Conservation (phyloP, 2,797 vertebrate species). For the Spea hammondii region DNA sequence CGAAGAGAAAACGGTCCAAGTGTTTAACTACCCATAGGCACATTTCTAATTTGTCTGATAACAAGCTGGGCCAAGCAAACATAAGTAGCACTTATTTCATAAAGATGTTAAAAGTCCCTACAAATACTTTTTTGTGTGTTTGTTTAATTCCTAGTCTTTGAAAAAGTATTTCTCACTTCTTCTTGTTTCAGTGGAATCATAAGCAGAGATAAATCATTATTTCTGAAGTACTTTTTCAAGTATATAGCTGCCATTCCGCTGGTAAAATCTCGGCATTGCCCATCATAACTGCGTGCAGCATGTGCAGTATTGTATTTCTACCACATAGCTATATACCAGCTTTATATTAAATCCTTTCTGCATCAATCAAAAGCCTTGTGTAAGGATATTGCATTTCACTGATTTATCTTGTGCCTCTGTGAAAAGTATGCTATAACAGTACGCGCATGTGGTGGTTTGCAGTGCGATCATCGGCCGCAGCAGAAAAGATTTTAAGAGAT, state of each 20-base stretch:
- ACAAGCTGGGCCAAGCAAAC: too few species aligned
- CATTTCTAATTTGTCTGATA: too few species aligned
- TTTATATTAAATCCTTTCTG: background rate
- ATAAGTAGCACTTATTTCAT: background rate
- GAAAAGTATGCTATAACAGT: conserved; percentile 59
- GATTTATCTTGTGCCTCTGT: background rate
- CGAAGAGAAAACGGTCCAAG: too few species aligned
- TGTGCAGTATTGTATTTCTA: conserved; percentile 12
- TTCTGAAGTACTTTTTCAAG: conserved; percentile 79
- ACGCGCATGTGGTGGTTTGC: conserved; percentile 79
- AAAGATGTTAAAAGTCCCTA: background rate
- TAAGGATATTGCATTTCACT: too few species aligned
- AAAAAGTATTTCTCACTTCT: conserved; percentile 48
- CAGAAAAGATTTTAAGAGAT: conserved; percentile 93
- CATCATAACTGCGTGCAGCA: conserved; percentile 13
- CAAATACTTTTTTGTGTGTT: background rate
- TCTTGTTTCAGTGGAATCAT: conserved; percentile 77
- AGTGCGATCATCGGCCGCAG: conserved; percentile 98
- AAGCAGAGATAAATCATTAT: conserved; percentile 77
- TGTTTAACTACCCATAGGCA: too few species aligned
- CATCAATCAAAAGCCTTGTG: background rate
- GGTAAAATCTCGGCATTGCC: conserved; percentile 68
- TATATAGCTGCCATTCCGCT: conserved; percentile 77
- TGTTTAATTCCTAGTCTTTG: background rate
- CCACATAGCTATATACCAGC: background rate